Percentiles rank a stretch among this genome's conserved stretches.
These are phyloP conservation scores for Brachynemurus nebulosus DNA, from an alignment of 2,888 invertebrate species.

Conservation along the genomic window DNA sequence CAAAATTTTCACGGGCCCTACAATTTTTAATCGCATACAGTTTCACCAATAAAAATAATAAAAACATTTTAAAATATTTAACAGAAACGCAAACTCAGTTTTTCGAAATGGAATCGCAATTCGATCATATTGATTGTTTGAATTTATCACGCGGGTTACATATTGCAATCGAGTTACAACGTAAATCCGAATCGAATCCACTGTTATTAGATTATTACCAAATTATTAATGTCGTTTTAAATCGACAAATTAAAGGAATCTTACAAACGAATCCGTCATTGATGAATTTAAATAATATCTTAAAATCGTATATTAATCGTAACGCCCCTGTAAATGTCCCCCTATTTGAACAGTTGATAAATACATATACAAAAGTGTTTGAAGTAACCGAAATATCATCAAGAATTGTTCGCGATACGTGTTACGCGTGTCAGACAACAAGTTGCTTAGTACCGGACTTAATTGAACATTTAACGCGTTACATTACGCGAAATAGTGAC, in stretches of 20 bases:
- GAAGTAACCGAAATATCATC: constrained; percentile 30
- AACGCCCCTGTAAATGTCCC: constrained; percentile 27
- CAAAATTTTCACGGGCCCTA: constrained; percentile 29
- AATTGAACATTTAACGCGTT: constrained; percentile 33
- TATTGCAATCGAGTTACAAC: constrained; percentile 27
- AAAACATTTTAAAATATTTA: neutral
- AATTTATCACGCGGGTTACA: constrained; percentile 33
- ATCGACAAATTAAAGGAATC: constrained; percentile 26
- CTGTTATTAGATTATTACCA: neutral
- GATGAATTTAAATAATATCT: constrained; percentile 18
- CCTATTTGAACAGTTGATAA: constrained; percentile 28
- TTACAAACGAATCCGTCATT: constrained; percentile 19
- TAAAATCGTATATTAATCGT: constrained; percentile 23
- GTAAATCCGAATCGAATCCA: constrained; percentile 9
- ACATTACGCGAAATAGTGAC: constrained; percentile 30
- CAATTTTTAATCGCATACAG: constrained; percentile 35
- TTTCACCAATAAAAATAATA: constrained; percentile 23
- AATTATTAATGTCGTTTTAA: constrained; percentile 21
- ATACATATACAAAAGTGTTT: constrained; percentile 25
- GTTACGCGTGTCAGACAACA: constrained; percentile 30
- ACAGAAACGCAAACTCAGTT: neutral
- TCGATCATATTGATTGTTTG: constrained; percentile 30
- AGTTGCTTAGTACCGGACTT: constrained; percentile 32
- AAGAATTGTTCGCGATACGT: constrained; percentile 32
- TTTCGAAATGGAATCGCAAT: constrained; percentile 27